Percentiles rank a stretch among this genome's conserved stretches.
phyloP scores from a whole-genome alignment of 2,113 vertebrate genomes.

The Lagopus muta region DNA sequence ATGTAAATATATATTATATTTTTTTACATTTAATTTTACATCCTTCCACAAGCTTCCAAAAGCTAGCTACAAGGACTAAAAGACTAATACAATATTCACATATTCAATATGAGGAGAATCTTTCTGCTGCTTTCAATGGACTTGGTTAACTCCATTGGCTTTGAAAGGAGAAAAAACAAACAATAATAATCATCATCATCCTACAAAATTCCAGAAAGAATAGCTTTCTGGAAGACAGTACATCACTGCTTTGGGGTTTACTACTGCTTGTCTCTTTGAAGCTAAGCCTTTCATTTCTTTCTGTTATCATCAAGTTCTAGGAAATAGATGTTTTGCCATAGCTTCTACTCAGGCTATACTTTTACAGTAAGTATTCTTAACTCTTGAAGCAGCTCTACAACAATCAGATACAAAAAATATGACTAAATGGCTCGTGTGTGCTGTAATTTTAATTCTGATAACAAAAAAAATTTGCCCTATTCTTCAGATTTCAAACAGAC shows the following conservation, averaged over 20 bases:
- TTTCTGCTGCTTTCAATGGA: neutral
- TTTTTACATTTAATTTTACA: neutral
- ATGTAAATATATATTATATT: neutral
- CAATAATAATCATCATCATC: neutral
- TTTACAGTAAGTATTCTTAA: neutral
- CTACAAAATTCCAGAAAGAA: neutral
- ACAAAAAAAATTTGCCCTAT: neutral
- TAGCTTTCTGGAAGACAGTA: neutral
- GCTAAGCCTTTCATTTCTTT: neutral
- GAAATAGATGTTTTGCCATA: neutral
- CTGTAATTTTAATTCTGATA: neutral
- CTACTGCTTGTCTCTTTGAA: neutral
- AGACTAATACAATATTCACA: neutral
- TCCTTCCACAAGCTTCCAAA: neutral
- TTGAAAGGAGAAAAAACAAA: neutral
- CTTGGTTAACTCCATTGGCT: neutral
- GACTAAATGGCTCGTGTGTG: neutral
- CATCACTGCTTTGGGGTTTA: neutral
- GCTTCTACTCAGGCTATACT: neutral
- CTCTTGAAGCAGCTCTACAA: neutral
- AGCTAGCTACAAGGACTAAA: neutral
- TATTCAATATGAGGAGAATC: accelerated
- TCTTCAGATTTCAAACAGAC: neutral
- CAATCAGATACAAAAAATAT: neutral
- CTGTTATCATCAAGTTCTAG: neutral